Evolutionary conservation across 2,797 vertebrate genomes (phyloP).

Genomic region (Odontamblyopus rebecca): DNA sequence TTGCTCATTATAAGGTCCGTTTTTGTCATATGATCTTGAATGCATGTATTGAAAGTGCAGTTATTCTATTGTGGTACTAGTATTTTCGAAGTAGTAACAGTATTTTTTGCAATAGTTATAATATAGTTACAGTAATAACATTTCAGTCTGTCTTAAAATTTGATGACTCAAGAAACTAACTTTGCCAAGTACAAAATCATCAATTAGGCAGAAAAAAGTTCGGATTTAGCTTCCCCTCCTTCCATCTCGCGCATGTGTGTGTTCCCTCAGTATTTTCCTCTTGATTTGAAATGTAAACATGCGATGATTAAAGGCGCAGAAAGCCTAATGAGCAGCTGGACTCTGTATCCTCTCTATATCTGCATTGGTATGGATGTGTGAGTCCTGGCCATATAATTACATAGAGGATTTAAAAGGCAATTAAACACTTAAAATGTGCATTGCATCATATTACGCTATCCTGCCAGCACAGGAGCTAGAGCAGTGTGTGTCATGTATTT

Average conservation of each 20-base stretch:
- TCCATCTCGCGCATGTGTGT: conserved; percentile 13
- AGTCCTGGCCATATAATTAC: conserved; percentile 69
- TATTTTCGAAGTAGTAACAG: background rate
- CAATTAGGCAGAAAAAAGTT: background rate
- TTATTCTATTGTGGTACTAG: background rate
- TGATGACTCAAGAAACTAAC: background rate
- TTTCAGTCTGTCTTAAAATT: background rate
- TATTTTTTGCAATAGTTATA: background rate
- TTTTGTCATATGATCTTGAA: too few relatives aligned
- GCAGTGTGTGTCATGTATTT: conserved; percentile 52
- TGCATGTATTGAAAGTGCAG: too few relatives aligned
- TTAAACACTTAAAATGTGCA: conserved; percentile 78
- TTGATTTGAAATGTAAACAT: conserved; percentile 71
- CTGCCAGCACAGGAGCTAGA: conserved; percentile 57
- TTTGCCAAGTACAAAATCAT: background rate
- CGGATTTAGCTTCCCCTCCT: background rate
- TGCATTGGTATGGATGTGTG: conserved; percentile 38
- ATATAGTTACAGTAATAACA: background rate
- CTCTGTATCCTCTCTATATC: conserved; percentile 2
- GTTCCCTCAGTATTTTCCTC: conserved; percentile 38
- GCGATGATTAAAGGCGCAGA: conserved; percentile 64
- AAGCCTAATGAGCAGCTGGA: conserved; percentile 74
- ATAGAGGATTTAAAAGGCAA: conserved; percentile 76
- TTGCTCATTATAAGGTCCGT: too few relatives aligned
- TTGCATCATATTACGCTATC: conserved; percentile 66